These are phyloP conservation scores for Chaenogobius annularis DNA, from an alignment of 2,113 vertebrate genomes.

Conservation along the genomic window DNA sequence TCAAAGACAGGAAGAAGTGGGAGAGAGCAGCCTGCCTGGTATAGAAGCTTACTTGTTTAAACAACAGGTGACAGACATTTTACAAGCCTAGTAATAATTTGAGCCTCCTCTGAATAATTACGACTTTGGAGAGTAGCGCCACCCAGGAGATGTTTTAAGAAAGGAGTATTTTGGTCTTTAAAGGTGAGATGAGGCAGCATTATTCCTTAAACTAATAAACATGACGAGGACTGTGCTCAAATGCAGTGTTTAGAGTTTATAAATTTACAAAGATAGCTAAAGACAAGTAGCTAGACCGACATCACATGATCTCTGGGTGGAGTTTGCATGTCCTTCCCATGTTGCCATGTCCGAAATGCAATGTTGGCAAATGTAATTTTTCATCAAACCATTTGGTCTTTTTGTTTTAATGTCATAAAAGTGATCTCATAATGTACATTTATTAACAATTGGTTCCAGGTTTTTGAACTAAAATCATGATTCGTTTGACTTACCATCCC, in stretches of 20 bases:
- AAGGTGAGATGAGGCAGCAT: conserved; percentile 23
- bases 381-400: too few relatives aligned
- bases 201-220: conserved; percentile 7
- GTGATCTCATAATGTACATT: too few relatives aligned
- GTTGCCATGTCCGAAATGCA: too few relatives aligned
- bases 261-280: background rate
- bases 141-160: conserved; percentile 33
- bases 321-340: too few relatives aligned
- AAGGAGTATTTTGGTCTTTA: conserved; percentile 20
- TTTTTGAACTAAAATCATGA: too few relatives aligned
- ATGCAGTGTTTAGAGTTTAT: too few relatives aligned
- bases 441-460: too few relatives aligned
- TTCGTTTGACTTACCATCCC: too few relatives aligned
- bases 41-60: conserved; percentile 44
- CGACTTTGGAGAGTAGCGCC: conserved; percentile 27
- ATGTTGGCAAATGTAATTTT: too few relatives aligned
- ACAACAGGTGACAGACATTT: conserved; percentile 62
- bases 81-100: conserved; percentile 23
- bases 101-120: conserved; percentile 54
- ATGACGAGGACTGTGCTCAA: background rate
- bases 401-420: too few relatives aligned
- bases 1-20: conserved; percentile 67
- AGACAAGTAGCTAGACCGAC: too few relatives aligned
- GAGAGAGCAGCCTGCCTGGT: conserved; percentile 4
- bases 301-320: too few relatives aligned